A percentile compares a stretch with the other conserved stretches of the same genome.
Conservation (phyloP, 1,140 invertebrate species). For the Tetragonula clypearis region DNA sequence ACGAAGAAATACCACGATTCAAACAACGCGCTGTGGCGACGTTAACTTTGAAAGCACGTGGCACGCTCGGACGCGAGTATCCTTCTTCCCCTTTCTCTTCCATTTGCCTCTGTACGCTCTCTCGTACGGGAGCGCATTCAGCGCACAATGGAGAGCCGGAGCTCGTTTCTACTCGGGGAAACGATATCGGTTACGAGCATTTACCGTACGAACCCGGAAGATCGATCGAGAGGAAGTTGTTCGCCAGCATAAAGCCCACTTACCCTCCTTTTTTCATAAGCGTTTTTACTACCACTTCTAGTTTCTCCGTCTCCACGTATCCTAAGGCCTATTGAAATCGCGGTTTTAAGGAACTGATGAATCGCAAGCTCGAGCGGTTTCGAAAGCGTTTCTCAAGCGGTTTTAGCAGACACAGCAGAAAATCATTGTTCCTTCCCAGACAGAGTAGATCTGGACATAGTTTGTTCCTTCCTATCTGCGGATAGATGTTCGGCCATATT, state of each 20-base stretch:
- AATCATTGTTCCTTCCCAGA: constrained; percentile 15
- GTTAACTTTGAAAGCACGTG: neutral
- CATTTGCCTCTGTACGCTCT: too few relatives aligned
- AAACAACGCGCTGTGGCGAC: neutral
- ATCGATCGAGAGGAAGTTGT: constrained; percentile 64
- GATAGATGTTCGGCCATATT: neutral
- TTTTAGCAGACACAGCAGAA: neutral
- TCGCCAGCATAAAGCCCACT: constrained; percentile 42
- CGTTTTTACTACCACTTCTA: constrained; percentile 19
- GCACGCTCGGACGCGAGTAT: neutral
- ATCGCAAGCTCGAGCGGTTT: constrained; percentile 20
- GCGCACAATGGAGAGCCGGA: constrained; percentile 26
- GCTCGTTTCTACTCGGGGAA: constrained; percentile 16
- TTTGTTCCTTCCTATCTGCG: neutral
- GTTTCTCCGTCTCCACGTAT: neutral
- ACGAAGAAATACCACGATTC: neutral
- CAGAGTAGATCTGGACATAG: neutral
- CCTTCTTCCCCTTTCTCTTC: neutral
- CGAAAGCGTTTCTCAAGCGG: neutral
- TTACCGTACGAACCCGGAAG: constrained; percentile 62
- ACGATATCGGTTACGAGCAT: constrained; percentile 56
- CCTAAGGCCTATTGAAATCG: neutral
- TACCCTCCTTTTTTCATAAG: constrained; percentile 25
- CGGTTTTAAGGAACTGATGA: constrained; percentile 52
- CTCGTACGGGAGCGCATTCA: constrained; percentile 13